A percentile compares a stretch with the other conserved stretches of the same genome.
phyloP scores from a whole-genome alignment of 2,797 vertebrate species.

The Psittacula echo region DNA sequence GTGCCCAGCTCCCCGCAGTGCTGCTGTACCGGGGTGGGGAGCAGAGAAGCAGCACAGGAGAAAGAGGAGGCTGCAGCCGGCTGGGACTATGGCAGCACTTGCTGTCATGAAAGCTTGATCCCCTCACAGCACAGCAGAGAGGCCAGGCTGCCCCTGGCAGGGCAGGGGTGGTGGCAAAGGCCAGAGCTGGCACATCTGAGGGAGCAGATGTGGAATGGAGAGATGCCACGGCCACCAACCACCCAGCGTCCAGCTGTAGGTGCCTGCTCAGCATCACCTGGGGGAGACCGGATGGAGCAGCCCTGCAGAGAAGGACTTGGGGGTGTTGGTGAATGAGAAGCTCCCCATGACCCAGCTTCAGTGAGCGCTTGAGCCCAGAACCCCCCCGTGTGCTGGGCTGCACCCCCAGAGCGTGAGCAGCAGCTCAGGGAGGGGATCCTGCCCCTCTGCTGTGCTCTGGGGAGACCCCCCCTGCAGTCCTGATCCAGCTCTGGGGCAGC shows the following conservation, averaged over 20 bases:
- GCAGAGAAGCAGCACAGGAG: too few species aligned
- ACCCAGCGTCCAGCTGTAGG: neutral
- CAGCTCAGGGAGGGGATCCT: neutral
- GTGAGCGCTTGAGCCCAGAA: neutral
- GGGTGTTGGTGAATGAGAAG: neutral
- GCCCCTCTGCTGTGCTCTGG: too few species aligned
- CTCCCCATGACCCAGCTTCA: neutral
- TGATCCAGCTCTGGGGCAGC: too few species aligned
- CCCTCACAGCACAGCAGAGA: rapidly evolving
- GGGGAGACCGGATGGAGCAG: neutral
- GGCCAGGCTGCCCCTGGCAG: neutral
- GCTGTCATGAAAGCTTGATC: rapidly evolving
- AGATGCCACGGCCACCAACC: rapidly evolving
- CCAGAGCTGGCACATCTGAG: neutral
- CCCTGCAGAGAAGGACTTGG: neutral
- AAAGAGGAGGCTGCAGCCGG: neutral
- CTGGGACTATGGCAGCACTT: rapidly evolving
- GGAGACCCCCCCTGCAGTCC: too few species aligned
- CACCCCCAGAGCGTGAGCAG: neutral
- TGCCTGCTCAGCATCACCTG: neutral
- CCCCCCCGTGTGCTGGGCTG: neutral
- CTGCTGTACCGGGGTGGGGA: neutral
- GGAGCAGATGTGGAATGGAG: neutral
- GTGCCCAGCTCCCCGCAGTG: neutral
- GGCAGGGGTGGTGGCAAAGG: neutral